Evolutionary conservation across 1,140 invertebrate genomes (phyloP).

Genomic region (Trachelipus rathkii): DNA sequence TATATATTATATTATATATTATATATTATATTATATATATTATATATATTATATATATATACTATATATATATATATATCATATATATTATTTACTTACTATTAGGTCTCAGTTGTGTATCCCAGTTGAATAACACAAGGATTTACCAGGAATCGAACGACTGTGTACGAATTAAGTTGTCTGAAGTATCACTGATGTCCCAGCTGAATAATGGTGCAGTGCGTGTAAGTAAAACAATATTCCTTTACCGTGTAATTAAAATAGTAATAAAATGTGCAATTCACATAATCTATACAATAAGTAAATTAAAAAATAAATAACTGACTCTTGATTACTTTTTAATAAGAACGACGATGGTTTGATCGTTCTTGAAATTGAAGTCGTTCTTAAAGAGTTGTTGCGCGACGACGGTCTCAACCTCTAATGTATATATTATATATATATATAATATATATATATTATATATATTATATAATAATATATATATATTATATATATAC

Average conservation of each 20-base stretch:
- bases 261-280: not conserved
- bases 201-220: slow-evolving; percentile 67
- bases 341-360: no score
- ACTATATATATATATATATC: no score
- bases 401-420: no score
- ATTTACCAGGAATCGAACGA: not conserved
- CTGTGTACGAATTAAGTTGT: slow-evolving; percentile 79
- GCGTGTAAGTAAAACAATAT: slow-evolving; percentile 67
- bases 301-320: not conserved
- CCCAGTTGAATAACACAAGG: slow-evolving; percentile 1
- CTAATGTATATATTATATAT: not conserved
- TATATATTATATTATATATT: no score
- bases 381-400: no score
- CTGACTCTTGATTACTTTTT: slow-evolving; percentile 4
- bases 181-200: slow-evolving; percentile 77
- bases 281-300: not conserved
- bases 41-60: no score
- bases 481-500: not conserved
- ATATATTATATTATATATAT: no score
- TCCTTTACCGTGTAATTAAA: not conserved
- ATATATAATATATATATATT: not conserved
- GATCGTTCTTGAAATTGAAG: no score
- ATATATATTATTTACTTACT: no score
- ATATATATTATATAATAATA: not conserved
- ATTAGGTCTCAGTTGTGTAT: slow-evolving; percentile 37